Conservation (phyloP, 2,113 vertebrate genomes). For the Acrocephalus arundinaceus region DNA sequence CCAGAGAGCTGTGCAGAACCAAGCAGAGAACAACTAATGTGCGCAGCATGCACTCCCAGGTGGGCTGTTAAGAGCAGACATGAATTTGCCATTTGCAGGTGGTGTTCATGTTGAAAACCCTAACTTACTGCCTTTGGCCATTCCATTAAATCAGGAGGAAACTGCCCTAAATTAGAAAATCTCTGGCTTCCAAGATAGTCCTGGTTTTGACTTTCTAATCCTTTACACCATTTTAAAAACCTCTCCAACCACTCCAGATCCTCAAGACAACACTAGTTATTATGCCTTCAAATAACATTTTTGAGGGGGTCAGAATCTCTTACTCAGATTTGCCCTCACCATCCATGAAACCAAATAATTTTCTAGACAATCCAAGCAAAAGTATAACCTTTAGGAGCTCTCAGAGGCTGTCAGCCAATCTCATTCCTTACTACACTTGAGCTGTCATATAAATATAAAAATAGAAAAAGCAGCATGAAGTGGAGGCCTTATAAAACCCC, state of each 20-base stretch:
- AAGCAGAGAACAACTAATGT: not conserved
- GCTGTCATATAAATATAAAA: not conserved
- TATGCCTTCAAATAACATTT: not conserved
- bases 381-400: not conserved
- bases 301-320: not conserved
- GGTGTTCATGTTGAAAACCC: not conserved
- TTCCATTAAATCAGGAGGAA: not conserved
- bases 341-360: not conserved
- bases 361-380: not conserved
- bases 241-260: not conserved
- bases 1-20: not conserved
- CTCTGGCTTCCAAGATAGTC: not conserved
- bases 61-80: not conserved
- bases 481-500: not conserved
- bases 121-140: not conserved
- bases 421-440: not conserved
- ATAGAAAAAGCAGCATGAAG: not conserved
- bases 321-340: not conserved
- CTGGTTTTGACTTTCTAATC: not conserved
- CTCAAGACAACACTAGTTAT: not conserved
- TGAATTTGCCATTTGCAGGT: not conserved
- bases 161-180: not conserved
- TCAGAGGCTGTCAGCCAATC: not conserved
- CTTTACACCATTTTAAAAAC: not conserved
- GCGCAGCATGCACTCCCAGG: not conserved